Percentiles rank a stretch among this genome's conserved stretches.
phyloP scores from a whole-genome alignment of 2,113 vertebrate species.

The Psilopogon haemacephalus region DNA sequence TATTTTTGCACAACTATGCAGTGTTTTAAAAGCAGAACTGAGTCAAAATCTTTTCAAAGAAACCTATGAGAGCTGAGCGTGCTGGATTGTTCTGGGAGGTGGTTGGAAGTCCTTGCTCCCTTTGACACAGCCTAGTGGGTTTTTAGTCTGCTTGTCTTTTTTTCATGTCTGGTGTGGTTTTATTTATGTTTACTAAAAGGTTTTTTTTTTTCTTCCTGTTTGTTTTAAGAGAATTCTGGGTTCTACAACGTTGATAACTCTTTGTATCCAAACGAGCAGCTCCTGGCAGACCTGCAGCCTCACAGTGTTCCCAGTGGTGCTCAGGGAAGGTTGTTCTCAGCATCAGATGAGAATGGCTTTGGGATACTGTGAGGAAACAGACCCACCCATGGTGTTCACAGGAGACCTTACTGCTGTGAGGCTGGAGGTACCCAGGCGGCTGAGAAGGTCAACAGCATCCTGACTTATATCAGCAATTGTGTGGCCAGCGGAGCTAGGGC shows the following conservation, averaged over 20 bases:
- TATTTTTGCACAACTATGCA: not conserved
- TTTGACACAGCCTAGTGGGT: not conserved
- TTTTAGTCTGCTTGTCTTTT: not conserved
- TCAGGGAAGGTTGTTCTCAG: rapidly evolving
- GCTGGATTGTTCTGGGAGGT: not conserved
- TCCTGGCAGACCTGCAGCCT: not conserved
- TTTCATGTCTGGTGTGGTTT: not conserved
- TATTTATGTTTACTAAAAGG: too few relatives aligned
- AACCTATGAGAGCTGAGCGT: not conserved
- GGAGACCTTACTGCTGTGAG: too few relatives aligned
- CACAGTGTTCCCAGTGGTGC: rapidly evolving
- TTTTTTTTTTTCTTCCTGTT: not conserved
- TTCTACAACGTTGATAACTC: not conserved
- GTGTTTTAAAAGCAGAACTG: not conserved
- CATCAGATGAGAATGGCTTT: not conserved
- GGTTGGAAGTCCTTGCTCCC: not conserved
- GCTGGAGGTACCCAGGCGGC: too few relatives aligned
- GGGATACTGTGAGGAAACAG: not conserved
- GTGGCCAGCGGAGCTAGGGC: too few relatives aligned
- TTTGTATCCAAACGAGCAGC: not conserved
- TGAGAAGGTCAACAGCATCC: too few relatives aligned
- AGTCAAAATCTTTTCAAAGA: not conserved
- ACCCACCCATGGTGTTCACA: too few relatives aligned
- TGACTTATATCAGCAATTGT: too few relatives aligned
- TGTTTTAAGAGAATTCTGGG: not conserved